These are phyloP conservation scores for Chlorodrepanis virens DNA, from an alignment of 2,113 vertebrate species.

Conservation along the genomic window DNA sequence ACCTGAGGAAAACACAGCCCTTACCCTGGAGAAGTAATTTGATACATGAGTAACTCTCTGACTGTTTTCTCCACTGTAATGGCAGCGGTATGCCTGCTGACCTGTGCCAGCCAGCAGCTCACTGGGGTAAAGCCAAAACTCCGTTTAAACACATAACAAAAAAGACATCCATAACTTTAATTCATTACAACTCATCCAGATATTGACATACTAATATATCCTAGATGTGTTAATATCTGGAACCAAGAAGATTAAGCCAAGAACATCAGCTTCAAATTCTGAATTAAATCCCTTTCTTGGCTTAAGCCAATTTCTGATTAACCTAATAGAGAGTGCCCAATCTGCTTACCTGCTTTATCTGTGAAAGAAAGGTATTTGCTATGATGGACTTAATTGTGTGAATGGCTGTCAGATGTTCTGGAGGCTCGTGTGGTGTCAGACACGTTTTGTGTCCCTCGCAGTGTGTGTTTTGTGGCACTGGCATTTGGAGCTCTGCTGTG, in stretches of 20 bases:
- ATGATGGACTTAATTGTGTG: not conserved
- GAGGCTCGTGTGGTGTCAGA: not conserved
- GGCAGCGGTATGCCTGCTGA: not conserved
- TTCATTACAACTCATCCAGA: not conserved
- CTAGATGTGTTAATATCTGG: not conserved
- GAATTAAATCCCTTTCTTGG: not conserved
- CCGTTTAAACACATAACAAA: rapidly evolving
- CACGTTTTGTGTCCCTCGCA: not conserved
- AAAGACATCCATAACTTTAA: not conserved
- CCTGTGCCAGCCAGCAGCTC: not conserved
- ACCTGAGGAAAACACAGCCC: not conserved
- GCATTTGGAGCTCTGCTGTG: not conserved
- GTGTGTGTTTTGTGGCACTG: not conserved
- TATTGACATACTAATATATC: not conserved
- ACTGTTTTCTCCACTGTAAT: not conserved
- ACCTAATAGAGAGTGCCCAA: not conserved
- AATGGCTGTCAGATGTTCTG: not conserved
- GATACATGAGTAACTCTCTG: not conserved
- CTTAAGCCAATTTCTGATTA: conserved; percentile 1
- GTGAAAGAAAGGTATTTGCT: not conserved
- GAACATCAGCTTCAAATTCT: not conserved
- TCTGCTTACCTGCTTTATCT: not conserved
- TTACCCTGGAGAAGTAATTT: not conserved
- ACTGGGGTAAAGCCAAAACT: not conserved
- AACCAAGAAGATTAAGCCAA: not conserved